These are phyloP conservation scores for Ceriagrion tenellum DNA, from an alignment of 2,888 invertebrate genomes.

Conservation along the genomic window DNA sequence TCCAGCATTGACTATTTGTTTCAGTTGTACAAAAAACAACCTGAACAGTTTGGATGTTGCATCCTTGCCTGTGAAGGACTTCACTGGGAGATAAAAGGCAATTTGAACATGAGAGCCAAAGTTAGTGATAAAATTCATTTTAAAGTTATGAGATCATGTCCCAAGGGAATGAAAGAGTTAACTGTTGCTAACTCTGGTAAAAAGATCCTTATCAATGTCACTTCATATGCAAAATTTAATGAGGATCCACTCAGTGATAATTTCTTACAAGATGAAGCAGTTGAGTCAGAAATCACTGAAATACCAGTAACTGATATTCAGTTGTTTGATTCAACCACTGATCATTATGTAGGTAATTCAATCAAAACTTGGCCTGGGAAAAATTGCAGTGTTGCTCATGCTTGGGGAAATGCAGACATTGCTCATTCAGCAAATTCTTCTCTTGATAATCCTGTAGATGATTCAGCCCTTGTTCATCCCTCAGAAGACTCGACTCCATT, in stretches of 20 bases:
- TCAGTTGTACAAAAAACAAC: not conserved
- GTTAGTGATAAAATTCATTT: not conserved
- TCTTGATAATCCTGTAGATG: no score
- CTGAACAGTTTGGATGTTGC: not conserved
- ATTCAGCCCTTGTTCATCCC: no score
- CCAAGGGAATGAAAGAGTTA: not conserved
- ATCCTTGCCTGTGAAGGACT: not conserved
- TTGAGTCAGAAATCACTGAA: constrained; percentile 14
- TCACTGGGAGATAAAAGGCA: not conserved
- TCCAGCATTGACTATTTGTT: not conserved
- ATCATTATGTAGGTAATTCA: not conserved
- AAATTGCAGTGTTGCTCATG: no score
- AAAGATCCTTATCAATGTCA: not conserved
- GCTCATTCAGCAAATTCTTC: no score
- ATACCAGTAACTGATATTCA: not conserved
- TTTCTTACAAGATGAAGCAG: not conserved
- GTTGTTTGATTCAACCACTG: not conserved
- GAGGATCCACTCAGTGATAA: not conserved
- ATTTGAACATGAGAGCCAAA: not conserved
- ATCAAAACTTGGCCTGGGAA: not conserved
- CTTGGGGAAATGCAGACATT: no score
- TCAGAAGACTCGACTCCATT: no score
- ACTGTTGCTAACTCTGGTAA: not conserved
- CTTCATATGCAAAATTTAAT: not conserved
- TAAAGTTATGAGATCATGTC: not conserved